These are phyloP conservation scores for Acanthopleura granulata DNA, from an alignment of 2,888 invertebrate species.

Conservation along the genomic window DNA sequence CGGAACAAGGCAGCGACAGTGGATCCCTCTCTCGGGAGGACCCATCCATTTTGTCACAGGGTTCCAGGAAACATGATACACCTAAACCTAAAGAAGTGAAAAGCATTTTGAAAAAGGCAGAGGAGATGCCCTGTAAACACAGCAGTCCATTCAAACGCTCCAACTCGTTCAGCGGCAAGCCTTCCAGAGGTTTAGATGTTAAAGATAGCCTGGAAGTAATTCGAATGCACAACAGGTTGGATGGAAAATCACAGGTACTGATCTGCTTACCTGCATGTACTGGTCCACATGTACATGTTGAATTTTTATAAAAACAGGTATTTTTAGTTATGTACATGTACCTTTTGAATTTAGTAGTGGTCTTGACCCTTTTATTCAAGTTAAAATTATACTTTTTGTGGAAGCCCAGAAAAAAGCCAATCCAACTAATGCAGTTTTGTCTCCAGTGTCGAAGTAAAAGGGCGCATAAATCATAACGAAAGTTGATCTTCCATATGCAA, in stretches of 20 bases:
- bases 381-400: too few species aligned
- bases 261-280: not conserved
- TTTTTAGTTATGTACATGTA: too few species aligned
- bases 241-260: not conserved
- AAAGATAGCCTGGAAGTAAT: conserved; percentile 50
- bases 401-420: too few species aligned
- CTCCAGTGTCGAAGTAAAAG: too few species aligned
- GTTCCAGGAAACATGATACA: not conserved
- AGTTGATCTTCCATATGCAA: too few species aligned
- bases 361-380: too few species aligned
- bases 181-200: conserved; percentile 36
- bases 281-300: too few species aligned
- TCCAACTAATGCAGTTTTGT: too few species aligned
- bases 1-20: not conserved
- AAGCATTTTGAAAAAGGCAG: conserved; percentile 38
- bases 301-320: too few species aligned
- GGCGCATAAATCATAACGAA: too few species aligned
- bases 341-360: too few species aligned
- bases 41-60: not conserved
- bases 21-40: not conserved
- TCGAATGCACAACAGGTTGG: not conserved
- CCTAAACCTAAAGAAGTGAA: not conserved
- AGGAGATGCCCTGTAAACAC: conserved; percentile 29
- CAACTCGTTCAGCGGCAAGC: conserved; percentile 27
- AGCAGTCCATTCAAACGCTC: not conserved